A percentile compares a stretch with the other conserved stretches of the same genome.
phyloP scores from a whole-genome alignment of 2,113 vertebrate genomes.

The Syrmaticus mikado region DNA sequence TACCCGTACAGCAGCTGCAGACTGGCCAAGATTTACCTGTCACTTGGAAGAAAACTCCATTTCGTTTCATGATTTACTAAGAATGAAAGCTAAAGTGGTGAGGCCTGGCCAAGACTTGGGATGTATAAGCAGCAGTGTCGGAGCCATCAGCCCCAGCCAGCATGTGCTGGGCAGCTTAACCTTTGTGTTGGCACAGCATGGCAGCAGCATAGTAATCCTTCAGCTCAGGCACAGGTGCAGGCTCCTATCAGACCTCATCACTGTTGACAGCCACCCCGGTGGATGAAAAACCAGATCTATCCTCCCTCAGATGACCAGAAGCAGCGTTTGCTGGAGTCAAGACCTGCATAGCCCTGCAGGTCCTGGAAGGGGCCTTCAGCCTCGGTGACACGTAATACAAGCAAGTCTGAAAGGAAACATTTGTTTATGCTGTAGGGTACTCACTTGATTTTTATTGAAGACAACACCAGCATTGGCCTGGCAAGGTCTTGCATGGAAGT shows the following conservation, averaged over 20 bases:
- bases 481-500: background rate
- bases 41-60: conserved; percentile 80
- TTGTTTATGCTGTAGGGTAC: background rate
- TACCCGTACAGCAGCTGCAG: conserved; percentile 26
- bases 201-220: background rate
- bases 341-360: background rate
- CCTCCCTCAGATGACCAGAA: background rate
- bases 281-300: background rate
- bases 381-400: background rate
- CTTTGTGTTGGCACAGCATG: background rate
- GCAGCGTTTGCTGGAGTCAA: background rate
- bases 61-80: conserved; percentile 74
- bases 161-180: background rate
- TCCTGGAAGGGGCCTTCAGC: background rate
- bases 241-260: background rate
- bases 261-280: background rate
- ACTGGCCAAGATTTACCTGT: conserved; percentile 81
- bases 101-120: conserved; percentile 9
- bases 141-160: background rate
- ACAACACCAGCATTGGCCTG: background rate
- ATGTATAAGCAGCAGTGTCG: background rate
- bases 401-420: background rate
- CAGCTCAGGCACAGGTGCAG: background rate
- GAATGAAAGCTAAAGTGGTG: conserved; percentile 67
- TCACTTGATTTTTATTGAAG: background rate